Base-by-base conservation (phyloP, 1,140 invertebrate genomes). In the Pseudobourletiella spinata region DNA sequence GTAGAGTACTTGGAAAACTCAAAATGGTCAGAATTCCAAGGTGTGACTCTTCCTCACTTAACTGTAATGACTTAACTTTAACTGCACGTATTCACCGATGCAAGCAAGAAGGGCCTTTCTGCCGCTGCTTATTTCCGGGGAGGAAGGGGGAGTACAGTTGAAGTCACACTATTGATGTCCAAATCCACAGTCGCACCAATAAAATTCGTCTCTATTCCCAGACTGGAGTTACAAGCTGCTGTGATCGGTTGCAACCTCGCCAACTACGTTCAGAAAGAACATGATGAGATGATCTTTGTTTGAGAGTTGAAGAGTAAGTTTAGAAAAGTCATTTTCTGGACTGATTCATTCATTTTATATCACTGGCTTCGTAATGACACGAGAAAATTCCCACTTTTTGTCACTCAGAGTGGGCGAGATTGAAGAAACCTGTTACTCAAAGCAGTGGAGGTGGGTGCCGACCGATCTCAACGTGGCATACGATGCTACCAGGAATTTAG, bases 181-280 rank as follows among this genome's bases (percentile, higher is more conserved):
- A 67, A 66, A 57, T 56, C 56, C 14, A 60, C 62, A 56, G 39
- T 69, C 1, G 43, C 67, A 4, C 64, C 61, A 1, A 25, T 60
- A 0, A 59, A 64, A 18, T 15, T 29, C 15, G 44, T 46, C 20
- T 44, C 42, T 14, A 66, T 78, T 18, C 76, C 76, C 0, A 61
- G 74, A 29, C 59, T 77, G 3, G 75, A 79, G 60, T 66, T 78
- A 1, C 68, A 75, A 56, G 76, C 73, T 2, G 75, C 76, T 1
- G 46, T 76, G 0, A 29, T 76, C 4, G 73, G 71, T 2, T 66
- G 65, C 0, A 62, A 71, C 22, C 11, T 78, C 16, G 70, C 69
- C 6, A 22, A 35, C 1, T n/a, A 14, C 15, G 46, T 66, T 8
- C 15, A n/a, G 14, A 22, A 44, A 16, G 26, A 61, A 15, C 59